Evolutionary conservation across 2,797 vertebrate species (phyloP).

Genomic region (Atherinosoma microstoma): DNA sequence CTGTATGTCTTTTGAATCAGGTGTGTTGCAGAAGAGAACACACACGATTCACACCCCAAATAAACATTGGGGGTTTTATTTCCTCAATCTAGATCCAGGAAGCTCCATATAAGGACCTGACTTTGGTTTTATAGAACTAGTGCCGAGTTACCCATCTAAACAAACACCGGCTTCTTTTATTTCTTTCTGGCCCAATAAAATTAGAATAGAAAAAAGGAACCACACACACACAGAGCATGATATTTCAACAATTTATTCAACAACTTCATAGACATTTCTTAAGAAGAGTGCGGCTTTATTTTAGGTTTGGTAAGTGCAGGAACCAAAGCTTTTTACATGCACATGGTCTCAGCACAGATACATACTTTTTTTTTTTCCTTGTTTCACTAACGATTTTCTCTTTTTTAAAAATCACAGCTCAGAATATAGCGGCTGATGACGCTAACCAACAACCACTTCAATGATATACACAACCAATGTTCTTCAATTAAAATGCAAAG

Average conservation of each 20-base stretch:
- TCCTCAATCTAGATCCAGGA: too few species aligned
- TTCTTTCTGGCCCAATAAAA: neutral
- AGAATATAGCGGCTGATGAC: slow-evolving; percentile 91
- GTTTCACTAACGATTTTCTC: slow-evolving; percentile 68
- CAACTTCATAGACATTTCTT: slow-evolving; percentile 89
- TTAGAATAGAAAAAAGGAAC: neutral
- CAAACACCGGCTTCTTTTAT: neutral
- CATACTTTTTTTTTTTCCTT: slow-evolving; percentile 77
- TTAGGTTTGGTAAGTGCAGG: slow-evolving; percentile 81
- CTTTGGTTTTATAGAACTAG: too few species aligned
- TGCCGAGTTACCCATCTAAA: too few species aligned
- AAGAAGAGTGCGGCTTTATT: slow-evolving; percentile 78
- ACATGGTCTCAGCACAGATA: slow-evolving; percentile 88
- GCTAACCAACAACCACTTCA: slow-evolving; percentile 85
- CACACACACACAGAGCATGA: slow-evolving; percentile 17
- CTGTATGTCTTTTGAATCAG: too few species aligned
- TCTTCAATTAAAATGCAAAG: slow-evolving; percentile 88
- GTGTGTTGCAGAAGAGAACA: too few species aligned
- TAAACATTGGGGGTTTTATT: too few species aligned
- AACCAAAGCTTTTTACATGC: slow-evolving; percentile 91
- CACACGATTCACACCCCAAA: too few species aligned
- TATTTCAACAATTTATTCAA: slow-evolving; percentile 84
- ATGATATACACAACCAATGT: slow-evolving; percentile 86
- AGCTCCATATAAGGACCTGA: too few species aligned
- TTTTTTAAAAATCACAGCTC: slow-evolving; percentile 82